These are phyloP conservation scores for Rhopilema esculentum DNA, from an alignment of 30 jellyfish, hydroid and myxozoan species.

Conservation along the genomic window DNA sequence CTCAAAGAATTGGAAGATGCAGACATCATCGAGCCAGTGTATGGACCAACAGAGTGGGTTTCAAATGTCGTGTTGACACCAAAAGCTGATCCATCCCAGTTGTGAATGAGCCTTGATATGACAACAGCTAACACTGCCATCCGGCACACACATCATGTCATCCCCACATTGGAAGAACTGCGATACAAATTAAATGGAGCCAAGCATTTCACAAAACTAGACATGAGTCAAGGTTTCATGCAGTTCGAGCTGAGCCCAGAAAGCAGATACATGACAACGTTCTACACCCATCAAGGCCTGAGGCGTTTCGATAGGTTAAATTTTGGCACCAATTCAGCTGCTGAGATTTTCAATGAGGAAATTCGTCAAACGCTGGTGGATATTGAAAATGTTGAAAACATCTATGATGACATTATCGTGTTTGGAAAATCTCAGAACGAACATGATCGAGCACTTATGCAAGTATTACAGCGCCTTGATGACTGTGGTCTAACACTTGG, in stretches of 20 bases:
- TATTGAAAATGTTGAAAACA: constrained; percentile 7
- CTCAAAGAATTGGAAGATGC: constrained; percentile 16
- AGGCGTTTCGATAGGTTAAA: constrained; percentile 44
- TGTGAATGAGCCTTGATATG: constrained; percentile 67
- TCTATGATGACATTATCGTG: constrained; percentile 60
- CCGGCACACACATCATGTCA: constrained; percentile 47
- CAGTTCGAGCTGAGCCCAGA: constrained; percentile 56
- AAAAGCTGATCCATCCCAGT: constrained; percentile 30
- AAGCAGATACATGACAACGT: constrained; percentile 51
- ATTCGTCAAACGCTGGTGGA: constrained; percentile 13
- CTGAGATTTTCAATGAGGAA: constrained; percentile 63
- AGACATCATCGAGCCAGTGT: constrained; percentile 32
- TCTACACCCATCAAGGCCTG: constrained; percentile 78
- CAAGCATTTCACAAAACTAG: constrained; percentile 47
- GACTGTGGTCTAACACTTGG: constrained; percentile 54
- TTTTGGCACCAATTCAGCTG: constrained; percentile 73
- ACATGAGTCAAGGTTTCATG: constrained; percentile 68
- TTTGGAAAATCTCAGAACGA: constrained; percentile 39
- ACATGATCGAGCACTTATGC: constrained; percentile 28
- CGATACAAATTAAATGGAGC: constrained; percentile 59
- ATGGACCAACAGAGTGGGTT: constrained; percentile 67
- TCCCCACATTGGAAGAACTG: constrained; percentile 61
- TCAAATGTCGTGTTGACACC: constrained; percentile 56
- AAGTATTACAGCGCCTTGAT: constrained; percentile 36
- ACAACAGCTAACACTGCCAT: constrained; percentile 72